Conservation (phyloP, 2,113 vertebrate species). For the Chitala chitala region DNA sequence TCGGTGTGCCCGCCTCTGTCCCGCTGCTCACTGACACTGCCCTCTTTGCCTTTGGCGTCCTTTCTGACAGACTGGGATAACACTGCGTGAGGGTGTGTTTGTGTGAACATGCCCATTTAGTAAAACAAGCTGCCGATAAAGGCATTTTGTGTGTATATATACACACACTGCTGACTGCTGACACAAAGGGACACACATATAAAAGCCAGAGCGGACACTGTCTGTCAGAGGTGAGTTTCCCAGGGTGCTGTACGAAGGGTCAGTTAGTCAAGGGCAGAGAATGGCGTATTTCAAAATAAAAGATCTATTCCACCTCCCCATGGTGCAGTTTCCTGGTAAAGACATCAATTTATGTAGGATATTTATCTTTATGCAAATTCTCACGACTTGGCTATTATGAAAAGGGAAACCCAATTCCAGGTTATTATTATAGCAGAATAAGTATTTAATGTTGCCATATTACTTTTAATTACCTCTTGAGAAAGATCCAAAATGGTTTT, state of each 20-base stretch:
- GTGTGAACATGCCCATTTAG: neutral
- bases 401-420: too few species aligned
- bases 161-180: neutral
- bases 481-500: too few species aligned
- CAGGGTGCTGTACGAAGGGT: neutral
- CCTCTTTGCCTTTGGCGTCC: neutral
- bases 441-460: too few species aligned
- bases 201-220: neutral
- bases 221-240: neutral
- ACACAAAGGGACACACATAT: neutral
- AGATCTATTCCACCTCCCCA: neutral
- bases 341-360: neutral
- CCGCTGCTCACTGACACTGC: neutral
- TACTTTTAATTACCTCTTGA: too few species aligned
- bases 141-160: slow-evolving; percentile 20
- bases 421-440: too few species aligned
- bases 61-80: neutral
- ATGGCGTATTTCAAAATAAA: neutral
- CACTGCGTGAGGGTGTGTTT: neutral
- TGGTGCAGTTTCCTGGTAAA: neutral
- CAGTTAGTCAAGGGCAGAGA: neutral
- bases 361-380: neutral
- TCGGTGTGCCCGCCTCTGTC: neutral
- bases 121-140: slow-evolving; percentile 32
- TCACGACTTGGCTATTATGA: neutral